A percentile compares a stretch with the other conserved stretches of the same genome.
Evolutionary conservation across 2,113 vertebrate species (phyloP).

Genomic region (Pardalotus punctatus): DNA sequence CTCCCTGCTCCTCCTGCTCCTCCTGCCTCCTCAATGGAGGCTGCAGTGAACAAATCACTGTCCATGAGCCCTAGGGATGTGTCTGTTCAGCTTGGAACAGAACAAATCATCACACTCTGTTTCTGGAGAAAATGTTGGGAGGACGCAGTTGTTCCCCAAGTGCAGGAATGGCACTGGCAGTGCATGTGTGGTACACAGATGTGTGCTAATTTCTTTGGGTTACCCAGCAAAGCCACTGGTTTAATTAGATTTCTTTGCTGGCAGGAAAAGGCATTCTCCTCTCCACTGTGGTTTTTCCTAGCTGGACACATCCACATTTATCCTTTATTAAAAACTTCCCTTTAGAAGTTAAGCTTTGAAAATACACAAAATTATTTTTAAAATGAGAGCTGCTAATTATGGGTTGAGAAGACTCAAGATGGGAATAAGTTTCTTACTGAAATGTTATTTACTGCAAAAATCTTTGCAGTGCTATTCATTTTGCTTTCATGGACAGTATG

Average conservation of each 20-base stretch:
- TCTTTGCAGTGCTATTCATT: not conserved
- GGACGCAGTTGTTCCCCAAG: not conserved
- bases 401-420: not conserved
- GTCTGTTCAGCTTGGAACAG: not conserved
- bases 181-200: not conserved
- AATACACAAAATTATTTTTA: conserved; percentile 11
- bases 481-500: not conserved
- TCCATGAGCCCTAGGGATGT: not conserved
- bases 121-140: not conserved
- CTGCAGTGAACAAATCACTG: not conserved
- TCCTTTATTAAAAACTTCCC: conserved; percentile 49
- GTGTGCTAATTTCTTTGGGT: conserved; percentile 19
- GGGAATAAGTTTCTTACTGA: not conserved
- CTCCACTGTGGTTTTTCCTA: not conserved
- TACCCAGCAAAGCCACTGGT: conserved; percentile 6
- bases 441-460: conserved; percentile 22
- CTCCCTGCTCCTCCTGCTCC: not conserved
- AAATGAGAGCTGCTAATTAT: conserved; percentile 18
- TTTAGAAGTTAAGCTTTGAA: conserved; percentile 25
- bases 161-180: not conserved
- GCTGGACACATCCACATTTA: conserved; percentile 16
- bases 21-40: not conserved
- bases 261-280: conserved; percentile 23
- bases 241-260: conserved; percentile 37
- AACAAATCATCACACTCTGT: not conserved